Evolutionary conservation across 2,888 invertebrate genomes (phyloP).

Genomic region (Melinaea menophilus): DNA sequence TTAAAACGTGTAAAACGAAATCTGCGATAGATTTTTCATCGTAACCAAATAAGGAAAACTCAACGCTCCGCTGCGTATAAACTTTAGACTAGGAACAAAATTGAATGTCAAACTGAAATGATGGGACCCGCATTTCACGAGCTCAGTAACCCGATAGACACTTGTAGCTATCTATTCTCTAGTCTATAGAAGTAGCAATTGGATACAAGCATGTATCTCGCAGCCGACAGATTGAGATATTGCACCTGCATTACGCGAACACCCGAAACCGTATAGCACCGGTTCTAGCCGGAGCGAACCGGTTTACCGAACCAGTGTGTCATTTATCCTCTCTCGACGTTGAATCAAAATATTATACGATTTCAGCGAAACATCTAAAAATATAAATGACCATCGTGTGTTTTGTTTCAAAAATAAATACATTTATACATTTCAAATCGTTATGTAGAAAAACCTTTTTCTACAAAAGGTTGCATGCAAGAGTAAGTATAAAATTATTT

Average conservation of each 20-base stretch:
- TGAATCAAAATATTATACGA: slow-evolving; percentile 3
- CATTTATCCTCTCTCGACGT: slow-evolving; percentile 16
- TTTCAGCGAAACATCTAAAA: not conserved
- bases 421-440: too few species aligned
- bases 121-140: slow-evolving; percentile 14
- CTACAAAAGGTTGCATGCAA: too few species aligned
- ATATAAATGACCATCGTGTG: not conserved
- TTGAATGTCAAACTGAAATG: slow-evolving; percentile 15
- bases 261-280: slow-evolving; percentile 33
- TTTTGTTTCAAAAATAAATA: too few species aligned
- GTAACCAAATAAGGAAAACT: too few species aligned
- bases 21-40: too few species aligned
- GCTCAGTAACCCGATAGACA: slow-evolving; percentile 26
- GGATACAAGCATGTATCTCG: slow-evolving; percentile 32
- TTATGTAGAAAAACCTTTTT: too few species aligned
- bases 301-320: slow-evolving; percentile 21
- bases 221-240: slow-evolving; percentile 38
- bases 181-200: slow-evolving; percentile 29
- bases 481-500: too few species aligned
- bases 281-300: slow-evolving; percentile 28
- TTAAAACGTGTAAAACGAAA: too few species aligned
- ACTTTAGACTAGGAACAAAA: slow-evolving; percentile 2
- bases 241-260: slow-evolving; percentile 36
- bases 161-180: slow-evolving; percentile 29
- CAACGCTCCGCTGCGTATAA: not conserved